Evolutionary conservation across 2,113 vertebrate species (phyloP), one percentile per base, ranked within the genome.

Genomic region (Peucedramus taeniatus): DNA sequence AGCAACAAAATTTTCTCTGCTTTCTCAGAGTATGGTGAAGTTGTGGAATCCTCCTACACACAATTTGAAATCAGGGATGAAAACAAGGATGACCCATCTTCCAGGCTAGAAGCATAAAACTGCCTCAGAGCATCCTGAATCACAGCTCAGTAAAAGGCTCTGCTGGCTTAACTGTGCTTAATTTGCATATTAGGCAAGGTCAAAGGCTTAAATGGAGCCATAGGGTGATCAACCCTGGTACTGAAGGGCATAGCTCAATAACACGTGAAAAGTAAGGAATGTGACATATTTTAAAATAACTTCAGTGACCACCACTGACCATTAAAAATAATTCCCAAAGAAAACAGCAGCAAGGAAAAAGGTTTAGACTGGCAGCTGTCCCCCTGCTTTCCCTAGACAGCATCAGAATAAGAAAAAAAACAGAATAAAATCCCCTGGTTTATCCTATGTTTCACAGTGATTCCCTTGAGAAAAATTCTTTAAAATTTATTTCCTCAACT

Each of bases 1-100:
- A 98, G 98, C 98, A 98, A 98, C 97, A 33, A 89, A 66, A 89
- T 95, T 97, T 95, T 90, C 94, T 95, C 75, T 89, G 88, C 95
- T 96, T 96, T 97, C 69, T 95, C 83, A 83, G 76, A 84, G 90
- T 66, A 92, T 88, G 92, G 84, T 79, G 72, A 96, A 97, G 96
- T 94, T 96, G 92, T 94, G 89, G 80, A 90, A 92, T 93, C 93
- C 72, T 95, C 74, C 95, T 84, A 97, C 70, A 97, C 85, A 80
- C 76, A 89, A 93, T 97, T 83, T 96, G 94, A 96, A 97, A 96
- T 74, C 83, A 95, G 91, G 65, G 71, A 95, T 95, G 83, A 97
- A 97, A 94, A 95, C 65, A 80, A 91, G 84, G 71, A 90, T 92
- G 91, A 93, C 87, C 94, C 75, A 78, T 83, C 93, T 79, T 93